Evolutionary conservation across 1,140 invertebrate species (phyloP).

Genomic region (Ditylenchus dipsaci): DNA sequence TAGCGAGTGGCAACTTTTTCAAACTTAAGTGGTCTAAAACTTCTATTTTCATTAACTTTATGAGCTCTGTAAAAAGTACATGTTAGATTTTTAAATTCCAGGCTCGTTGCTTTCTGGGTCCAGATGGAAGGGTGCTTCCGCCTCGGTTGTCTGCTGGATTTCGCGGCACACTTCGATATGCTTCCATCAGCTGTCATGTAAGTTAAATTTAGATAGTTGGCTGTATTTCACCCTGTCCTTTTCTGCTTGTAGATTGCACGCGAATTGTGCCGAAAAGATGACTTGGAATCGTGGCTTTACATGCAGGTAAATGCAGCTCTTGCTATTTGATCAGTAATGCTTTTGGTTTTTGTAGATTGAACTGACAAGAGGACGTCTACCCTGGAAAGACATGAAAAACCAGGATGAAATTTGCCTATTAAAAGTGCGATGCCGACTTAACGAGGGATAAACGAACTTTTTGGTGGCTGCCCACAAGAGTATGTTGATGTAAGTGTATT

Average conservation of each 20-base stretch:
- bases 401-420: background rate
- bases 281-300: conserved; percentile 2
- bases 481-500: background rate
- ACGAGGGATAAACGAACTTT: background rate
- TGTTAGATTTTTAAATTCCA: too few species aligned
- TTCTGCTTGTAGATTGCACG: background rate
- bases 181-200: background rate
- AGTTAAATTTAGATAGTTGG: background rate
- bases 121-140: background rate
- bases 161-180: background rate
- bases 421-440: background rate
- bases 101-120: too few species aligned
- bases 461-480: background rate
- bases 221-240: background rate
- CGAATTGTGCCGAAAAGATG: conserved; percentile 1
- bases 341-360: background rate
- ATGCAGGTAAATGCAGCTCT: background rate
- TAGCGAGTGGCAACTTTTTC: too few species aligned
- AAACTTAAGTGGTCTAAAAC: too few species aligned
- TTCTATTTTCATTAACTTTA: too few species aligned
- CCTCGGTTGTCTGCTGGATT: background rate
- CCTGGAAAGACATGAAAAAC: background rate
- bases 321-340: background rate
- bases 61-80: too few species aligned
- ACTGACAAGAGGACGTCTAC: background rate